Percentiles rank a stretch among this genome's conserved stretches.
phyloP scores from a whole-genome alignment of 2,113 vertebrate genomes.

The Elaphurus davidianus region DNA sequence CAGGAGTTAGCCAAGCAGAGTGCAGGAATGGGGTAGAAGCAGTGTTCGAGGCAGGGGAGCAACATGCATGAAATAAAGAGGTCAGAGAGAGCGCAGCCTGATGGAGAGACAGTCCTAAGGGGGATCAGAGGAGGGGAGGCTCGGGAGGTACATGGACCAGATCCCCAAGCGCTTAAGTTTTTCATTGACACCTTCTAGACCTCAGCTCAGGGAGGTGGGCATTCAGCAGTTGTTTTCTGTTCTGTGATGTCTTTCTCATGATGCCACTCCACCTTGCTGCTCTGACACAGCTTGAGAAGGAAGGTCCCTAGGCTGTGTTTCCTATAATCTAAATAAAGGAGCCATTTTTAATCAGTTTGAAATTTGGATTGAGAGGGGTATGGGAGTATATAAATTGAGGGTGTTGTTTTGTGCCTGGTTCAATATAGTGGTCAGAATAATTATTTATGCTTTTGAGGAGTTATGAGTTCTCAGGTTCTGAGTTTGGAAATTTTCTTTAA shows the following conservation, averaged over 20 bases:
- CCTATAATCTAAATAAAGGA: neutral
- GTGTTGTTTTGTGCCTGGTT: neutral
- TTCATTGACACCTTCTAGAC: neutral
- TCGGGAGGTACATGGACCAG: neutral
- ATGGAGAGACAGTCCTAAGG: neutral
- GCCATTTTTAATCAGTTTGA: neutral
- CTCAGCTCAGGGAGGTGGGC: neutral
- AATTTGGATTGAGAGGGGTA: neutral
- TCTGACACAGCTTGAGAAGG: neutral
- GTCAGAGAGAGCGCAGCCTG: neutral
- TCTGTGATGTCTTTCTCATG: neutral
- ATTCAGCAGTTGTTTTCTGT: neutral
- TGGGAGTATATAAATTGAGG: neutral
- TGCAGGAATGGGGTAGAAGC: neutral
- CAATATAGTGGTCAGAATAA: neutral
- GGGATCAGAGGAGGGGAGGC: neutral
- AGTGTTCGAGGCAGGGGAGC: neutral
- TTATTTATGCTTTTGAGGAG: neutral
- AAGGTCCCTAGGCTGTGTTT: neutral
- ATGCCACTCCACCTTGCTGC: neutral
- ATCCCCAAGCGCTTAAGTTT: neutral
- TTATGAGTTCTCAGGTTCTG: neutral
- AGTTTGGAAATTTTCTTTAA: neutral
- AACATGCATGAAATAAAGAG: neutral
- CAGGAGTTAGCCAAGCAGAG: neutral